Evolutionary conservation across 2,888 invertebrate species (phyloP), one percentile per base, ranked within the genome.

Genomic region (Nemotelus pantherinus): DNA sequence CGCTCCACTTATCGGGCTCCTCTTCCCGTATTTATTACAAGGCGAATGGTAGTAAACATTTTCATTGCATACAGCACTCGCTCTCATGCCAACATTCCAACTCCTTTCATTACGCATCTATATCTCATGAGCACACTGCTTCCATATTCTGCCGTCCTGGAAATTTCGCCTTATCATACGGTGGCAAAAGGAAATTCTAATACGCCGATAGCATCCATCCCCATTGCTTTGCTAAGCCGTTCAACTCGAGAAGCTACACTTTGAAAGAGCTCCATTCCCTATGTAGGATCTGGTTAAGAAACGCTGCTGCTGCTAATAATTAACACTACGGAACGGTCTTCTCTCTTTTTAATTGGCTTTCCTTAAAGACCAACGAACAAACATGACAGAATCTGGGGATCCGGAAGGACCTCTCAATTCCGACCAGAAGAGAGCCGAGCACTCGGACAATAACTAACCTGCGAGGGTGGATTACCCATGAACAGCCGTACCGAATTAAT

Each of bases 401-500:
- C 25, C 25, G 25, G 25, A 25, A 25, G 25, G 25, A 25, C 25
- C 25, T 25, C 25, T 25, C 25, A 25, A 25, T 25, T 25, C 25
- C 25, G 25, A 25, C 25, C 25, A 25, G 25, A 25, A 25, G 25
- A 25, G 25, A 25, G 25, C 1, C 25, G 25, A 25, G 25, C 25
- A 25, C 25, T 25, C 25, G 25, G 25, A 25, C 25, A 25, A 25
- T 25, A 25, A 25, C 25, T 25, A 25, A 25, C 25, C 25, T 25
- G 1, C 58, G 58, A 9, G 65, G 65, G 39, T 65, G 65, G 47
- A 65, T 65, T 65, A 47, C 65, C 65, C 65, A 63, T 5, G 25
- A 67, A 63, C 2, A 44, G 50, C 45, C 39, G 70, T 44, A 63
- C 55, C 65, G 67, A 64, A 79, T 77, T 79, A 79, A 79, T 79